Conservation (phyloP, 2,888 invertebrate genomes). For the Drosophila greeni region DNA sequence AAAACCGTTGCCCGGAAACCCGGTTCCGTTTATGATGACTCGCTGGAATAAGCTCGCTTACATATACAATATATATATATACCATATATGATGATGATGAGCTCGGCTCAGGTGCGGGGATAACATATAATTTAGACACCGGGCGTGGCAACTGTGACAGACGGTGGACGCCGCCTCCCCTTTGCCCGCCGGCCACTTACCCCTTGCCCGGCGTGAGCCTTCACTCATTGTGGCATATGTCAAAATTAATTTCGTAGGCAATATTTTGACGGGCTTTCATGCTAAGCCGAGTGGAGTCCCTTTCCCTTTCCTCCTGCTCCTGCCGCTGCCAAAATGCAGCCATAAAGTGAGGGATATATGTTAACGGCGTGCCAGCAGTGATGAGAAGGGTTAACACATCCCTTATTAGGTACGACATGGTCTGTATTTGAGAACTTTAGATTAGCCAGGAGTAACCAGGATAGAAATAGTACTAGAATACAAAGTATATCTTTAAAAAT, state of each 20-base stretch:
- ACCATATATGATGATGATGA: neutral
- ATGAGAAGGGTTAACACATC: neutral
- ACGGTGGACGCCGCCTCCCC: slow-evolving; percentile 7
- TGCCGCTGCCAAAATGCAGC: neutral
- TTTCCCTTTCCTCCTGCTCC: neutral
- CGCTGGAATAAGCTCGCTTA: neutral
- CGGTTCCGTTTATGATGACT: neutral
- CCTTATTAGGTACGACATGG: neutral
- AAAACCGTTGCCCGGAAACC: too few relatives aligned
- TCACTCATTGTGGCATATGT: slow-evolving; percentile 70
- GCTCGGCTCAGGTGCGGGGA: slow-evolving; percentile 3
- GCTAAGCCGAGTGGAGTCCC: slow-evolving; percentile 44
- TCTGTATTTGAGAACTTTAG: neutral
- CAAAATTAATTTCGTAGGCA: slow-evolving; percentile 68
- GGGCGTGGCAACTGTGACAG: slow-evolving; percentile 25
- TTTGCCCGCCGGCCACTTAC: slow-evolving; percentile 13
- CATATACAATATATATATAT: neutral
- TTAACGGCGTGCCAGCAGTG: neutral
- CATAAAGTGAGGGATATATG: slow-evolving; percentile 1
- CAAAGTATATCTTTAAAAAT: neutral
- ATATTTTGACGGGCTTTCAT: slow-evolving; percentile 71
- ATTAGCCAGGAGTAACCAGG: neutral
- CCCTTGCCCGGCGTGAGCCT: slow-evolving; percentile 41
- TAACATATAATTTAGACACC: slow-evolving; percentile 19
- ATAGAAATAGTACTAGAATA: too few relatives aligned